Evolutionary conservation across 2,113 vertebrate species (phyloP), one percentile per base, ranked within the genome.

Genomic region (Mustela nigripes): DNA sequence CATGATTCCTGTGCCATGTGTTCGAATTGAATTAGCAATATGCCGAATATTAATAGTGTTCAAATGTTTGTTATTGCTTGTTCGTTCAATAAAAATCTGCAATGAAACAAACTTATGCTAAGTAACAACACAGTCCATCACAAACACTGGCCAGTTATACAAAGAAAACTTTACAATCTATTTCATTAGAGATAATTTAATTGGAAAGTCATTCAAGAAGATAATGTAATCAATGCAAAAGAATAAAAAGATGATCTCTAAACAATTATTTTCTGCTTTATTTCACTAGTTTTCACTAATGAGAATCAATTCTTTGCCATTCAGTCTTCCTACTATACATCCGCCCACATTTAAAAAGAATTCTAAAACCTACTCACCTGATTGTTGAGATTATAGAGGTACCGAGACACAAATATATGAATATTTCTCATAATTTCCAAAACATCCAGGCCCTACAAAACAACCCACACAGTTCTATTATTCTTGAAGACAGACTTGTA

Each of bases 341-440:
- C 3, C 31, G 58, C 4, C 2, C 45, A 50, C 33, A 50, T 60
- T 42, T 24, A 73, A 81, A 96, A 56, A 31, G 21, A 56, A 67
- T 65, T 71, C 79, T 86, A 89, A 96, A 93, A 83, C 4, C 33
- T 5, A 96, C 98, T 98, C 95, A 99, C 99, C 99, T 99, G 99
- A 98, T 99, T 99, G 98, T 99, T 99, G 93, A 99, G 99, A 98
- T 99, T 99, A 98, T 99, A 99, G 92, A 99, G 99, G 95, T 99
- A 99, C 92, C 99, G 99, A 1, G 99, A 99, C 65, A 99, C 99
- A 99, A 99, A 99, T 22, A 99, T 99, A 48, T 99, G 99, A 98
- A 99, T 99, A 98, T 99, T 99, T 98, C 99, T 99, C 99, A 99
- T 99, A 94, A 99, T 99, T 99, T 99, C 99, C 98, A 99, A 98